phyloP scores from a whole-genome alignment of 1,140 invertebrate genomes.

The Nasonia vitripennis region DNA sequence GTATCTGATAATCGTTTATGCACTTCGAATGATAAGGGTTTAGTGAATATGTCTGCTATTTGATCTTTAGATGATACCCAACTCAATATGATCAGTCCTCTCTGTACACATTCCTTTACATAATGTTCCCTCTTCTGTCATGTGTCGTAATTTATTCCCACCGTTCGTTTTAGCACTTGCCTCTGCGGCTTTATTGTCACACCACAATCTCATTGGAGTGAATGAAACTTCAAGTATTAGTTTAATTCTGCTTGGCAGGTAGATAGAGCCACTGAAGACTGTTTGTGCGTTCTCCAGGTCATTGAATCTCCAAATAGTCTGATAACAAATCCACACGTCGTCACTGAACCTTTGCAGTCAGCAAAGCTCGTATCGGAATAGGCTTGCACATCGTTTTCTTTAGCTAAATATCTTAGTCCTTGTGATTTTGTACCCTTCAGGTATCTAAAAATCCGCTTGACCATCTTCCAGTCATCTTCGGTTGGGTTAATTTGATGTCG shows the following conservation, averaged over 20 bases:
- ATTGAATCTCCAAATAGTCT: constrained; percentile 41
- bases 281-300: constrained; percentile 38
- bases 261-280: constrained; percentile 35
- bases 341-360: constrained; percentile 39
- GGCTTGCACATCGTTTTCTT: neutral
- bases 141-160: neutral
- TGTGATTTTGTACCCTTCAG: neutral
- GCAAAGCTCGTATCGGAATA: constrained; percentile 44
- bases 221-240: neutral
- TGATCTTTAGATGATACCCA: neutral
- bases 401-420: neutral
- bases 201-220: constrained; percentile 8
- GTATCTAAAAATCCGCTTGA: constrained; percentile 7
- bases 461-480: constrained; percentile 1
- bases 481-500: neutral
- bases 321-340: constrained; percentile 38
- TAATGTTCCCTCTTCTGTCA: constrained; percentile 40
- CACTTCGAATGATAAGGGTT: neutral
- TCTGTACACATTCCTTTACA: constrained; percentile 35
- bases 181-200: constrained; percentile 26
- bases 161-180: neutral
- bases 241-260: too few relatives aligned
- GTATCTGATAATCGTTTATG: neutral
- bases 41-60: constrained; percentile 6
- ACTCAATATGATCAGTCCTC: neutral